A percentile compares a stretch with the other conserved stretches of the same genome.
Conservation (phyloP, 2,888 invertebrate species). For the Mythimna albipuncta region DNA sequence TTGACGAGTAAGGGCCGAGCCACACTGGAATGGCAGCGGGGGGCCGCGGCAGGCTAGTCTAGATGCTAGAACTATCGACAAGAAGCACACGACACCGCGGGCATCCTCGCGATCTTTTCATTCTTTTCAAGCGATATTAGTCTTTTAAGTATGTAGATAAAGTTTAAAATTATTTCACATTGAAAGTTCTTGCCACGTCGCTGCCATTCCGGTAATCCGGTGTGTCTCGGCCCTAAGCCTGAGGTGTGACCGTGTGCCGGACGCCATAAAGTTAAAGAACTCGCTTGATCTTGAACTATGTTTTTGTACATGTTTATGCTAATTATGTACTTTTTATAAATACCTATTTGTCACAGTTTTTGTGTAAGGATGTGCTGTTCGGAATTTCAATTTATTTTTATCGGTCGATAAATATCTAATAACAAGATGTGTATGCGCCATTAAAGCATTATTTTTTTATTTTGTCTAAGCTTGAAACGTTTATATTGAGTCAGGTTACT, state of each 20-base stretch:
- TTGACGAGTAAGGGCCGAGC: neutral
- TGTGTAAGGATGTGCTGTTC: neutral
- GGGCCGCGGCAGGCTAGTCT: no score
- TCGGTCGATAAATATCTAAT: neutral
- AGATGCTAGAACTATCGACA: no score
- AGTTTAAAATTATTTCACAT: no score
- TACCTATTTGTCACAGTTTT: slow-evolving; percentile 18
- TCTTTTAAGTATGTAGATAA: no score
- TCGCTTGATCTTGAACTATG: slow-evolving; percentile 45
- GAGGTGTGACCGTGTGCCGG: slow-evolving; percentile 11
- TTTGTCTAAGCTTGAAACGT: neutral
- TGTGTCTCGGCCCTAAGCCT: neutral
- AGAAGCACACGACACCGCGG: no score
- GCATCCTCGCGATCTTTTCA: no score
- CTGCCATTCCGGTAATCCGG: no score
- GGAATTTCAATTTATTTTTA: slow-evolving; percentile 17
- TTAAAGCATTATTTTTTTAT: neutral
- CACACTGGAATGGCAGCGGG: no score
- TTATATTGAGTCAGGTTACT: neutral
- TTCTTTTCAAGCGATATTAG: no score
- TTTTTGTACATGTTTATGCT: slow-evolving; percentile 20
- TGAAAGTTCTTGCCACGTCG: no score
- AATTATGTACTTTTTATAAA: slow-evolving; percentile 18
- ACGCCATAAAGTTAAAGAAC: slow-evolving; percentile 39
- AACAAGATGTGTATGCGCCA: neutral